A percentile compares a stretch with the other conserved stretches of the same genome.
Conservation (phyloP, 2,797 vertebrate species). For the Helarctos malayanus region DNA sequence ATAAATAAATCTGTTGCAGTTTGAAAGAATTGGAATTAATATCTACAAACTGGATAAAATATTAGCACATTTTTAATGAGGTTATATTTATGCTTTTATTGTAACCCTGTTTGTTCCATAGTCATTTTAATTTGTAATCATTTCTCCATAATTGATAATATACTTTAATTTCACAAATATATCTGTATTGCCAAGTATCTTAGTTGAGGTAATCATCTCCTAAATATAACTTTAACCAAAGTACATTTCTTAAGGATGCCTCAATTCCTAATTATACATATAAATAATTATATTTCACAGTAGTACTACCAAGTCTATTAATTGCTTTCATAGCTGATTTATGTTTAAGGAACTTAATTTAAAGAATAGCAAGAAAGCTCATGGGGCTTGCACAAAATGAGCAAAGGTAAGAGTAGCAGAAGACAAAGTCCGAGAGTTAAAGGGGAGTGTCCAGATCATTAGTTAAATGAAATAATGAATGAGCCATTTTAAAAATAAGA, state of each 20-base stretch:
- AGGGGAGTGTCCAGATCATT: neutral
- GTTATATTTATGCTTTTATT: conserved; percentile 63
- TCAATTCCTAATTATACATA: neutral
- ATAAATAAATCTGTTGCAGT: neutral
- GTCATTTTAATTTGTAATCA: conserved; percentile 53
- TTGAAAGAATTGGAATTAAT: conserved; percentile 64
- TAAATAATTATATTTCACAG: conserved; percentile 12
- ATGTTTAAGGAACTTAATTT: neutral
- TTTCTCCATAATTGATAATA: conserved; percentile 38
- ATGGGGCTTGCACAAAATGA: neutral
- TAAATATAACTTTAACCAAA: conserved; percentile 47
- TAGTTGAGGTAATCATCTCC: conserved; percentile 20
- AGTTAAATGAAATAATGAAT: conserved; percentile 8
- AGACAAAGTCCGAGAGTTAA: neutral
- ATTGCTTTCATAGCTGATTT: neutral
- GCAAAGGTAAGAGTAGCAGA: neutral
- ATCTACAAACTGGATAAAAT: conserved; percentile 16
- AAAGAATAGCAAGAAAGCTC: neutral
- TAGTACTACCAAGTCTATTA: neutral
- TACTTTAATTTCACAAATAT: conserved; percentile 54
- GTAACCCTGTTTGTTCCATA: conserved; percentile 3
- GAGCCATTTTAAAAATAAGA: neutral
- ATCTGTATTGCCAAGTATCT: conserved; percentile 11
- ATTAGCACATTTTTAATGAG: conserved; percentile 56
- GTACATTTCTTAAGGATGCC: conserved; percentile 38